phyloP scores from a whole-genome alignment of 2,888 invertebrate species.

The Cynaeus angustus region DNA sequence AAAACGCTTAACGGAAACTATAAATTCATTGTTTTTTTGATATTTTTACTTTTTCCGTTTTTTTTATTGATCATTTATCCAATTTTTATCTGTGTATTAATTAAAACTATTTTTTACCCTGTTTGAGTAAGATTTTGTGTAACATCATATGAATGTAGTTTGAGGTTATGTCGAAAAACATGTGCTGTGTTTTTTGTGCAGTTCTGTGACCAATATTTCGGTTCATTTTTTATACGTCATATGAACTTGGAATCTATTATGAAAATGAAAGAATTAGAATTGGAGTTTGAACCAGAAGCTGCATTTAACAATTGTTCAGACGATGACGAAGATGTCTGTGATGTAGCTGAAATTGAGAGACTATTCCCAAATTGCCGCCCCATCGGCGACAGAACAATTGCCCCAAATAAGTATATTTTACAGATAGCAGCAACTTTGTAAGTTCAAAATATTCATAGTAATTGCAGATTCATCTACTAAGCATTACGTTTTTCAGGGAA shows the following conservation, averaged over 20 bases:
- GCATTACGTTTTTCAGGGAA: slow-evolving; percentile 58
- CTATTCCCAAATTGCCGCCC: slow-evolving; percentile 63
- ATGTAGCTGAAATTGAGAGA: slow-evolving; percentile 58
- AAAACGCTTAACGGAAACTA: too few relatives aligned
- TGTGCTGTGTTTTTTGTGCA: too few relatives aligned
- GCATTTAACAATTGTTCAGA: slow-evolving; percentile 58
- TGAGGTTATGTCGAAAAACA: slow-evolving; percentile 8
- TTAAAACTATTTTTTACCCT: too few relatives aligned
- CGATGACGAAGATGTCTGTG: slow-evolving; percentile 63
- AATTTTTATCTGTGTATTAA: too few relatives aligned
- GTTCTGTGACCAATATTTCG: too few relatives aligned
- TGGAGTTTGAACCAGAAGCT: slow-evolving; percentile 29
- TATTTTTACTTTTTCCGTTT: too few relatives aligned
- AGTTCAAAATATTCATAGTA: too few relatives aligned
- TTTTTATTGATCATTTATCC: too few relatives aligned
- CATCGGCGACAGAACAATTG: slow-evolving; percentile 74
- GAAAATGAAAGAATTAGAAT: slow-evolving; percentile 47
- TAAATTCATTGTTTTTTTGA: too few relatives aligned
- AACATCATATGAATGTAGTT: neutral
- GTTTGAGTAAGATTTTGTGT: too few relatives aligned
- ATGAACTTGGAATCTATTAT: slow-evolving; percentile 12
- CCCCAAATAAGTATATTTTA: slow-evolving; percentile 76
- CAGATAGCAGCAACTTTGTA: slow-evolving; percentile 73
- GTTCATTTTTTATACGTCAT: neutral
- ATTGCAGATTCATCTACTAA: too few relatives aligned